phyloP scores from a whole-genome alignment of 2,888 invertebrate genomes.

The Tachina lurida region DNA sequence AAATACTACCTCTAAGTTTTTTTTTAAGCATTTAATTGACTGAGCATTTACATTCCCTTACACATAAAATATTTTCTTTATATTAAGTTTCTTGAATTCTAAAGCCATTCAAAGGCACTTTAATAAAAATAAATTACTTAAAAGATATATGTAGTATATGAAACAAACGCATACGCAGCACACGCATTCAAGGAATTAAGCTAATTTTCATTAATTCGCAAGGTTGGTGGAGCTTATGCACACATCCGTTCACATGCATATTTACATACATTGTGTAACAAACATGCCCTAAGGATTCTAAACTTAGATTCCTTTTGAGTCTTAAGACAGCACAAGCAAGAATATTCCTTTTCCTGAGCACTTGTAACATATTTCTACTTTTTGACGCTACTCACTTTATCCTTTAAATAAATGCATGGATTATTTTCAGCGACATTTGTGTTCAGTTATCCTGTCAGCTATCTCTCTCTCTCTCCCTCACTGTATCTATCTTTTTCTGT shows the following conservation, averaged over 20 bases:
- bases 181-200: neutral
- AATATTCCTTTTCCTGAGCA: conserved; percentile 33
- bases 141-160: conserved; percentile 10
- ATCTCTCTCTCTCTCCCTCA: neutral
- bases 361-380: conserved; percentile 1
- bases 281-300: conserved; percentile 27
- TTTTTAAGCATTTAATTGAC: too few species aligned
- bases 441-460: conserved; percentile 51
- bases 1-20: conserved; percentile 8
- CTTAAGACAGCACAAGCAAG: neutral
- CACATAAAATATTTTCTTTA: conserved; percentile 2
- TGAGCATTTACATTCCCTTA: neutral
- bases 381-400: neutral
- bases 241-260: too few species aligned
- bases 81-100: conserved; percentile 28
- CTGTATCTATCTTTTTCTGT: neutral
- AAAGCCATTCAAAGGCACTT: conserved; percentile 22
- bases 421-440: conserved; percentile 59
- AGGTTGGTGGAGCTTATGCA: neutral
- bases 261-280: neutral
- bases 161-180: neutral
- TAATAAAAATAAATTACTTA: conserved; percentile 40
- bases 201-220: conserved; percentile 52
- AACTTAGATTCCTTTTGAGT: neutral
- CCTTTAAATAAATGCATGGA: conserved; percentile 29